A percentile compares a stretch with the other conserved stretches of the same genome.
These are phyloP conservation scores for Rugalucina vietnamica DNA, from an alignment of 2,888 invertebrate species.

Conservation along the genomic window DNA sequence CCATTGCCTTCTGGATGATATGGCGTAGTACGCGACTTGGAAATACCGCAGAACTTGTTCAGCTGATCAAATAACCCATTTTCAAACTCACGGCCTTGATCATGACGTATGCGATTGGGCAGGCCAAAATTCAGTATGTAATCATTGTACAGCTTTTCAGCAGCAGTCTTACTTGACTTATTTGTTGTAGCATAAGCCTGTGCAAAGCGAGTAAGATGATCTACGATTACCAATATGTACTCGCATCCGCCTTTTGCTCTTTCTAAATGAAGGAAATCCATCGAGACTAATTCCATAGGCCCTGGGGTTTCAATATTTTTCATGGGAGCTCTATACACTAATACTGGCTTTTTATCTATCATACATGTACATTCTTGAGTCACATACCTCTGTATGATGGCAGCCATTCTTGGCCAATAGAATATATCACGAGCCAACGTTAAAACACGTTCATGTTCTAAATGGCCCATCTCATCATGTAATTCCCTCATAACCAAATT, in stretches of 20 bases:
- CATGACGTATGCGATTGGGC: conserved; percentile 23
- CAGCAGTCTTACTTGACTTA: conserved; percentile 30
- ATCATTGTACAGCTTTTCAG: conserved; percentile 29
- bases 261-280: conserved; percentile 35
- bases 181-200: conserved; percentile 34
- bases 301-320: conserved; percentile 20
- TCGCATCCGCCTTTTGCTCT: conserved; percentile 24
- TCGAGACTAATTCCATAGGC: conserved; percentile 32
- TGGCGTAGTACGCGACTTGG: conserved; percentile 24
- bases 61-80: conserved; percentile 6
- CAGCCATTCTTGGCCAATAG: conserved; percentile 46
- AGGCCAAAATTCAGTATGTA: conserved; percentile 23
- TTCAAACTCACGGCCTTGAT: conserved; percentile 40
- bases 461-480: conserved; percentile 38
- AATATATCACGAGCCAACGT: conserved; percentile 27
- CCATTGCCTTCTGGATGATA: conserved; percentile 31
- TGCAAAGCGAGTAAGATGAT: conserved; percentile 33
- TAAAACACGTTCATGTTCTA: conserved; percentile 20
- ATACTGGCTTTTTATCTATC: conserved; percentile 21
- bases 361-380: conserved; percentile 24
- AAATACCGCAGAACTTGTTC: conserved; percentile 18
- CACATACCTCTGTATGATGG: conserved; percentile 23
- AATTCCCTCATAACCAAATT: conserved; percentile 16
- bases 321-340: neutral
- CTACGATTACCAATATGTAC: conserved; percentile 26